These are phyloP conservation scores for Silurus aristotelis DNA, from an alignment of 2,797 vertebrate species.

Conservation along the genomic window DNA sequence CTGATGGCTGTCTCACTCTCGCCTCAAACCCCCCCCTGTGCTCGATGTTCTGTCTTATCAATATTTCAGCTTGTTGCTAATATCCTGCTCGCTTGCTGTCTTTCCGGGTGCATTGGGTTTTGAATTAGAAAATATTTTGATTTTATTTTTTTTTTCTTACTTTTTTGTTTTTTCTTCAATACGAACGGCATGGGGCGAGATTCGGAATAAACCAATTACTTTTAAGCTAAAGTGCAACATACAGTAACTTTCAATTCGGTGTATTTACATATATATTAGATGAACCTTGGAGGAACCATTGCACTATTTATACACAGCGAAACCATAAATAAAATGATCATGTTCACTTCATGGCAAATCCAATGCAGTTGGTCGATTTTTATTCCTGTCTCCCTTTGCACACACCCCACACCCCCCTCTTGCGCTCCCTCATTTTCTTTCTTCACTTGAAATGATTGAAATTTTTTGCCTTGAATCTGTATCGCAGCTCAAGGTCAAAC, in stretches of 20 bases:
- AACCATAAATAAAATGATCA: not conserved
- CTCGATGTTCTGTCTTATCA: constrained; percentile 18
- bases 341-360: not conserved
- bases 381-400: not conserved
- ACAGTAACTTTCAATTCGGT: not conserved
- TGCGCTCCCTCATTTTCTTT: not conserved
- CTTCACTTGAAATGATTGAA: not conserved
- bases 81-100: not conserved
- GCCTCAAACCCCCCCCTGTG: not conserved
- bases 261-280: constrained; percentile 8
- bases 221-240: not conserved
- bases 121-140: not conserved
- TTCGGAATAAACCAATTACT: not conserved
- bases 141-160: not conserved
- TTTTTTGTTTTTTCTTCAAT: not conserved
- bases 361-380: not conserved
- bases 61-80: constrained; percentile 18
- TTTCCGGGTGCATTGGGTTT: not conserved
- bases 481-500: not conserved
- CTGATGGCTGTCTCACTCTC: not conserved
- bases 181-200: not conserved
- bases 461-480: not conserved
- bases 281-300: not conserved
- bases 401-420: too few relatives aligned
- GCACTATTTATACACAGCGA: not conserved